Evolutionary conservation across 2,888 invertebrate species (phyloP).

Genomic region (Fragum sueziense): DNA sequence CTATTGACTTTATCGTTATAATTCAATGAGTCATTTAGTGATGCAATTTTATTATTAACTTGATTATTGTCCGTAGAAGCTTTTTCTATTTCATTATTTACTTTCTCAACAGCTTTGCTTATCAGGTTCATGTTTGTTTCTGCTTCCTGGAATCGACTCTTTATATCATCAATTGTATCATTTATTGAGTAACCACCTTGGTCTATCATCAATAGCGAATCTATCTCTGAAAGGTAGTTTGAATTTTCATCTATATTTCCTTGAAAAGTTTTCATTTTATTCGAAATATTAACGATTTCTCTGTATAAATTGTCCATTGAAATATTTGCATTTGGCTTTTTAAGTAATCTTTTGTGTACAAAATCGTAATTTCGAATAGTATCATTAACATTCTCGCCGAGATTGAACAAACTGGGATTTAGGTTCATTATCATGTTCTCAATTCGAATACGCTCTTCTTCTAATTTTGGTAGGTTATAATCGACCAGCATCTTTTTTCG

Average conservation of each 20-base stretch:
- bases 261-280: not conserved
- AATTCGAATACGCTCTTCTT: not conserved
- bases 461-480: constrained; percentile 43
- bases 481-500: constrained; percentile 51
- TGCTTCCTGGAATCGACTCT: constrained; percentile 17
- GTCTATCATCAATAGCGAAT: not conserved
- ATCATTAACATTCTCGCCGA: constrained; percentile 1
- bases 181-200: constrained; percentile 6
- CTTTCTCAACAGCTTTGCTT: not conserved
- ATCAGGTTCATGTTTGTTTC: not conserved
- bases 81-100: not conserved
- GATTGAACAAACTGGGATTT: not conserved
- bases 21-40: not conserved
- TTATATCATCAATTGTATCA: constrained; percentile 39
- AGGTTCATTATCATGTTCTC: constrained; percentile 15
- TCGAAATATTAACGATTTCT: not conserved
- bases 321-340: constrained; percentile 27
- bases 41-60: not conserved
- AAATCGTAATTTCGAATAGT: constrained; percentile 19
- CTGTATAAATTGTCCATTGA: constrained; percentile 11
- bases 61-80: not conserved
- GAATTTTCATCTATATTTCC: not conserved
- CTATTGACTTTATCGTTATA: not conserved
- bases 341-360: constrained; percentile 11
- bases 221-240: not conserved